Evolutionary conservation across 2,797 vertebrate genomes (phyloP).

Genomic region (Hypotaenidia okinawae): DNA sequence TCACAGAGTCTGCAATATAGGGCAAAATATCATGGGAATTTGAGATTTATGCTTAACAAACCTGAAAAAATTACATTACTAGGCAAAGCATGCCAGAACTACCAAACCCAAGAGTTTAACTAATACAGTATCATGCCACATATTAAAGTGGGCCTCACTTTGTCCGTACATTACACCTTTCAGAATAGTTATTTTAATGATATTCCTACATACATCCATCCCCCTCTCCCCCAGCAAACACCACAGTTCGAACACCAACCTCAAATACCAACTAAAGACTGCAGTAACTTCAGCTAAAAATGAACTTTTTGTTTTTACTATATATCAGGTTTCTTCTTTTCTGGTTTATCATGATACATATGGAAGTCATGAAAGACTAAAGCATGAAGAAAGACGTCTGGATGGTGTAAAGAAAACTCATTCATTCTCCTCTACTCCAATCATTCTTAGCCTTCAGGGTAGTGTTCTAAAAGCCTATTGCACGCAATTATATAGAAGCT

Average conservation of each 20-base stretch:
- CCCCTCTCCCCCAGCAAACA: accelerated
- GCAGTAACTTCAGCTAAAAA: neutral
- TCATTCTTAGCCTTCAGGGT: neutral
- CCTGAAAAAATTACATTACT: neutral
- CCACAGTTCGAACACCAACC: neutral
- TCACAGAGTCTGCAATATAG: neutral
- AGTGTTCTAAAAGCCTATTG: neutral
- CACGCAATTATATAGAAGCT: neutral
- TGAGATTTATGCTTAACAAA: neutral
- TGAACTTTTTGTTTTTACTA: neutral
- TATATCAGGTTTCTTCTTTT: neutral
- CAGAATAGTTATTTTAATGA: neutral
- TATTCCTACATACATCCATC: neutral
- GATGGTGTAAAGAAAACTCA: neutral
- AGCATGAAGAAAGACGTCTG: neutral
- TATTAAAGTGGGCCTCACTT: neutral
- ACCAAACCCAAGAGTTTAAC: neutral
- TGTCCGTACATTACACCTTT: neutral
- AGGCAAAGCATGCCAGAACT: neutral
- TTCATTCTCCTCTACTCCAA: neutral
- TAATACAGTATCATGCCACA: neutral
- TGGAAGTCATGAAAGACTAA: neutral
- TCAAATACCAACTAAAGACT: neutral
- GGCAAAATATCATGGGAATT: neutral
- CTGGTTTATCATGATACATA: neutral